A percentile compares a stretch with the other conserved stretches of the same genome.
Conservation (phyloP, 1,140 invertebrate genomes). For the Metopolophium dirhodum region DNA sequence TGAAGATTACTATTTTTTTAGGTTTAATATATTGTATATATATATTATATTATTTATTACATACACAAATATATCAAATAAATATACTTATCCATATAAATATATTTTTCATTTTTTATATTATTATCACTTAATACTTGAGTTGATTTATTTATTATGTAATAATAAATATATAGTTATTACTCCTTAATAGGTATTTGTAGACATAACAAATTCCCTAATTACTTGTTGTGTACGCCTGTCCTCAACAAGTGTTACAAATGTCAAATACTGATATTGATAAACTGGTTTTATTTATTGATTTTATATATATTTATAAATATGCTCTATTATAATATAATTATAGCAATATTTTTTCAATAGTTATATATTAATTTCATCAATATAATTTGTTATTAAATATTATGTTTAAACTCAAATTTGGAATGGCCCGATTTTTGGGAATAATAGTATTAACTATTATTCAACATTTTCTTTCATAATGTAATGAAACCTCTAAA, state of each 20-base stretch:
- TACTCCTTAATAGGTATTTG: not conserved
- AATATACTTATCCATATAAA: constrained; percentile 26
- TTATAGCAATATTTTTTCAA: too few species aligned
- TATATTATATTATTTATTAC: not conserved
- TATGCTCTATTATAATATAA: too few species aligned
- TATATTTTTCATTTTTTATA: not conserved
- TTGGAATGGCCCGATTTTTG: too few species aligned
- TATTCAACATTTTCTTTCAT: too few species aligned
- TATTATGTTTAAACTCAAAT: too few species aligned
- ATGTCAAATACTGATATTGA: not conserved
- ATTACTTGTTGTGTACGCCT: not conserved
- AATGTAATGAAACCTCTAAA: too few species aligned
- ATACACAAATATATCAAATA: constrained; percentile 28
- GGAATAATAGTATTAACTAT: too few species aligned
- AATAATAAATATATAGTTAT: not conserved
- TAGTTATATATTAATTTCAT: too few species aligned
- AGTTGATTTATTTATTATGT: not conserved
- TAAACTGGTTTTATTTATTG: too few species aligned
- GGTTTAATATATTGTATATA: constrained; percentile 21
- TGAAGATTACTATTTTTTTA: constrained; percentile 38
- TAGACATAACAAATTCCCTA: not conserved
- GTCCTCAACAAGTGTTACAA: not conserved
- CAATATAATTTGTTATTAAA: too few species aligned
- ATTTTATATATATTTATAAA: too few species aligned
- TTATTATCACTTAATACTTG: not conserved